Evolutionary conservation across 2,113 vertebrate genomes (phyloP), one percentile per base, ranked within the genome.

Genomic region (Grallaria varia): DNA sequence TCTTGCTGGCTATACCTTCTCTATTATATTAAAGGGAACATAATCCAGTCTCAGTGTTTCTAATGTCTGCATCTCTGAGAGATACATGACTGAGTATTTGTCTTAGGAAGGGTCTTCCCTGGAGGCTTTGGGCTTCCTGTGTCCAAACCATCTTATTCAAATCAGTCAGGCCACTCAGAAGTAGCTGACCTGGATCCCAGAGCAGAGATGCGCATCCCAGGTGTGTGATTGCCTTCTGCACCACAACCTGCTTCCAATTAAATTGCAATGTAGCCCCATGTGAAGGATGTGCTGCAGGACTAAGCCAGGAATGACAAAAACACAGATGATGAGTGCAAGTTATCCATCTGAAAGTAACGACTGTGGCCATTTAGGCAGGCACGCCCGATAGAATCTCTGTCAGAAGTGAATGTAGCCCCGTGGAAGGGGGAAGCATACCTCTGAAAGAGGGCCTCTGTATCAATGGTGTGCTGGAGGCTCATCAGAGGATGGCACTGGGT

Each of bases 161-260:
- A 93, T 78, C 22, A 87, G 33, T 45, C 63, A 84, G 72, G 35
- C 25, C 68, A 49, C 66, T 93, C 79, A 37, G 69, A 94, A 90
- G 79, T 37, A 73, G 72, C 67, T 0, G 8, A 33, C 59, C 33
- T 40, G 33, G 5, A 52, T 84, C 83, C 55, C 92, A 77, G 63
- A 62, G 68, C 67, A 88, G 63, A 90, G 74, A 82, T 73, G 44
- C 0, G 0, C 31, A 50, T 80, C 83, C 79, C 94, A 91, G 71
- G 88, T 88, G 85, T 66, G 71, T 53, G 58, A 88, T 27, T 83
- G 67, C 42, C 67, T 88, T 73, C 63, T 83, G 20, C 53, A 45
- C 12, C 59, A 58, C 71, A 93, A 49, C 28, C 71, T 96, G 82
- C 90, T 94, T 95, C 72, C 88, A 94, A 88, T 97, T 90, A 95